Evolutionary conservation across 92 coral and sea anemone genomes (phyloP).

Genomic region (Nematostella vectensis): DNA sequence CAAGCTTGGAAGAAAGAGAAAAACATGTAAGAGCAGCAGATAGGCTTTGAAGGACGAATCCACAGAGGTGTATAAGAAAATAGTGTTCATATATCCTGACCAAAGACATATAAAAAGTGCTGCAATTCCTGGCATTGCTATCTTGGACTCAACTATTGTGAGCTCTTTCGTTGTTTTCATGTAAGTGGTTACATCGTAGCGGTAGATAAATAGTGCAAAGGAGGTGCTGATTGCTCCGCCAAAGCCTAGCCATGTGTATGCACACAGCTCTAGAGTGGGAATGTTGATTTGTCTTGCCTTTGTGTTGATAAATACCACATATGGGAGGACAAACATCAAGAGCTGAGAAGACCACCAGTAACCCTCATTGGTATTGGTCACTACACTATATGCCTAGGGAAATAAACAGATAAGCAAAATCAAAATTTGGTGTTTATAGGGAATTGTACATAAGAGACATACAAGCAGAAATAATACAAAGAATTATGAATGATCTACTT

Average conservation of each 20-base stretch:
- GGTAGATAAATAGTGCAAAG: slow-evolving; percentile 38
- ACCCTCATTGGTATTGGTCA: slow-evolving; percentile 33
- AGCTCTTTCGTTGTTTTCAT: slow-evolving; percentile 7
- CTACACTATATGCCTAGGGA: slow-evolving; percentile 27
- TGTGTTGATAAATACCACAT: slow-evolving; percentile 41
- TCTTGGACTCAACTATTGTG: slow-evolving; percentile 14
- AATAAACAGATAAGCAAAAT: too few relatives aligned
- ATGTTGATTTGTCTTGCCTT: slow-evolving; percentile 51
- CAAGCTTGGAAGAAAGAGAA: slow-evolving; percentile 42
- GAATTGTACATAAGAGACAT: too few relatives aligned
- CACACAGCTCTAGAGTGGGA: slow-evolving; percentile 46
- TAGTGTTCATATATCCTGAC: slow-evolving; percentile 30
- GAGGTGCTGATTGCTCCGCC: slow-evolving; percentile 45
- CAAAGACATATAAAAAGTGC: slow-evolving; percentile 43
- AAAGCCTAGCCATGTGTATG: slow-evolving; percentile 53
- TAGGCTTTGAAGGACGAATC: slow-evolving; percentile 29
- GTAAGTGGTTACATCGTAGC: slow-evolving; percentile 17
- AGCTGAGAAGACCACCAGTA: slow-evolving; percentile 63
- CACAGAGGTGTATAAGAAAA: slow-evolving; percentile 18
- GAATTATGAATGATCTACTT: too few relatives aligned
- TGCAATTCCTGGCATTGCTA: slow-evolving; percentile 47
- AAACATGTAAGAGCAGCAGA: slow-evolving; percentile 22
- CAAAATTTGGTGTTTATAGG: too few relatives aligned
- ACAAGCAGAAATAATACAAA: too few relatives aligned
- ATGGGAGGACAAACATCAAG: slow-evolving; percentile 41